Percentiles rank a stretch among this genome's conserved stretches.
Conservation (phyloP, 2,113 vertebrate species). For the Chionis minor region DNA sequence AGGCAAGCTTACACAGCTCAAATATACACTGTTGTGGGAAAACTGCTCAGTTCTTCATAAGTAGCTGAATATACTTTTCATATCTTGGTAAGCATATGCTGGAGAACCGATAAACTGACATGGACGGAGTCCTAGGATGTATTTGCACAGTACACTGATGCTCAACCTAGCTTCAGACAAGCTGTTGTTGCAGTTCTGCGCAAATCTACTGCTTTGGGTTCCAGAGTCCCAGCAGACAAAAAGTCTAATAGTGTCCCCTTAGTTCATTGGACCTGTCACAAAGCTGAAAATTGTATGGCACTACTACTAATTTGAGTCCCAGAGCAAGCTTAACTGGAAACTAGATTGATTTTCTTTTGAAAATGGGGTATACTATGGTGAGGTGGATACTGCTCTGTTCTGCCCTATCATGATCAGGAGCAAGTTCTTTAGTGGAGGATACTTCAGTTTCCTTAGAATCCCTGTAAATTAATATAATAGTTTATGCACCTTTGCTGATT, state of each 20-base stretch:
- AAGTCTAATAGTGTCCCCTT: background rate
- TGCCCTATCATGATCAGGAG: background rate
- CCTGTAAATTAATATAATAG: background rate
- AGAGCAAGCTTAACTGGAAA: background rate
- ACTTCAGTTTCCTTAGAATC: background rate
- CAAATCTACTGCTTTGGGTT: background rate
- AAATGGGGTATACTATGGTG: background rate
- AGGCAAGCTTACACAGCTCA: background rate
- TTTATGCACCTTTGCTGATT: background rate
- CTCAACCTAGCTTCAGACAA: background rate
- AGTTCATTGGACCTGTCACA: background rate
- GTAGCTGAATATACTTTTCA: background rate
- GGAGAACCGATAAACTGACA: background rate
- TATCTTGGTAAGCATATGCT: background rate
- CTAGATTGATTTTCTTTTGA: background rate
- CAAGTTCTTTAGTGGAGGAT: background rate
- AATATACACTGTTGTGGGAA: background rate
- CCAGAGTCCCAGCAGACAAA: background rate
- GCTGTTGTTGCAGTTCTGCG: background rate
- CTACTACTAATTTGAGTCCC: background rate
- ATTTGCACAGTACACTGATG: background rate
- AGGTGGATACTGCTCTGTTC: background rate
- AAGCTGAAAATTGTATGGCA: background rate
- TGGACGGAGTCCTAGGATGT: background rate
- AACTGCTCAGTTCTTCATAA: background rate